Evolutionary conservation across 2,113 vertebrate genomes (phyloP).

Genomic region (Gymnobelideus leadbeateri): DNA sequence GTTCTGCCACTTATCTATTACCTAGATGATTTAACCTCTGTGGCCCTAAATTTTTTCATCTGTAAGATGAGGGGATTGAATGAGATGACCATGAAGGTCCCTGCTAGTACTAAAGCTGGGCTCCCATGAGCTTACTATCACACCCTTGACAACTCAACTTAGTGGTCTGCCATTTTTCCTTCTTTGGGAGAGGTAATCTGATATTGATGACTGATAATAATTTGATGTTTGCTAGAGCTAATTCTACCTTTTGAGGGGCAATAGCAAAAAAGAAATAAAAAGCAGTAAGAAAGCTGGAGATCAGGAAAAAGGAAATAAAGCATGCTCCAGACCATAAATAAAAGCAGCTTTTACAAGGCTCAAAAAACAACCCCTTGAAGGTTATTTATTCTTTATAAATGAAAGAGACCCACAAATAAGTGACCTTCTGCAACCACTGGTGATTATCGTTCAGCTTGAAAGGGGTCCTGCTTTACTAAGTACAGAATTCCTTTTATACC

Average conservation of each 20-base stretch:
- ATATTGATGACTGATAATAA: background rate
- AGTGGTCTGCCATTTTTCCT: background rate
- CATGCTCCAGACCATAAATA: background rate
- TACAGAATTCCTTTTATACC: slow-evolving; percentile 54
- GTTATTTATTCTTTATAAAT: slow-evolving; percentile 56
- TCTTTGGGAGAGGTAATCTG: background rate
- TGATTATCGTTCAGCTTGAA: slow-evolving; percentile 71
- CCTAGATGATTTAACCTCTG: background rate
- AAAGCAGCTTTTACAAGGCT: background rate
- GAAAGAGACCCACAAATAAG: slow-evolving; percentile 10
- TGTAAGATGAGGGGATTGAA: background rate
- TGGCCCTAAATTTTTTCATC: background rate
- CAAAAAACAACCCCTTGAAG: background rate
- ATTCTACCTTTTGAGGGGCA: background rate
- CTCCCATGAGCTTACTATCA: background rate
- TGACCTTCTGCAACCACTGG: slow-evolving; percentile 15
- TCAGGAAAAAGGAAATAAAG: background rate
- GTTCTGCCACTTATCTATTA: background rate
- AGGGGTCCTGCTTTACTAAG: slow-evolving; percentile 61
- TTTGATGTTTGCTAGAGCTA: background rate
- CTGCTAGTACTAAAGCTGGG: background rate
- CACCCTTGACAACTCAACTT: background rate
- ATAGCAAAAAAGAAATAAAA: background rate
- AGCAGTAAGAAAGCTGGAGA: background rate
- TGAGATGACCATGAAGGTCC: background rate